Percentiles rank a stretch among this genome's conserved stretches.
Conservation (phyloP, 2,888 invertebrate species). For the Polymixis flavicincta region DNA sequence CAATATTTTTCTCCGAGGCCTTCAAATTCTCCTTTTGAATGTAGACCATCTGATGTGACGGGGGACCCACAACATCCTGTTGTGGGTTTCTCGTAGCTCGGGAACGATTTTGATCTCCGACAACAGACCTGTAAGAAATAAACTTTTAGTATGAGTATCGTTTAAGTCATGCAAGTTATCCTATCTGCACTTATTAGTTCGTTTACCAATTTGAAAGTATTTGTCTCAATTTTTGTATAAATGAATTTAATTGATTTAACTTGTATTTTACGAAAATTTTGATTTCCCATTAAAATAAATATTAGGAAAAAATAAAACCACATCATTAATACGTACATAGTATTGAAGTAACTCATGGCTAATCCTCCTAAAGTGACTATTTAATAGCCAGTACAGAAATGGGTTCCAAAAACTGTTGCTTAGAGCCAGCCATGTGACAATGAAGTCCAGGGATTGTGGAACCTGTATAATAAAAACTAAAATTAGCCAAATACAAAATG, state of each 20-base stretch:
- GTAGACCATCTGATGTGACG: conserved; percentile 86
- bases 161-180: not conserved
- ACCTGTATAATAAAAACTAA: conserved; percentile 86
- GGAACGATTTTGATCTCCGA: conserved; percentile 81
- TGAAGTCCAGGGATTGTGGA: conserved; percentile 95
- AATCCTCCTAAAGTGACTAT: conserved; percentile 95
- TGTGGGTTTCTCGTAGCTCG: conserved; percentile 82
- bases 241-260: not conserved
- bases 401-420: conserved; percentile 98
- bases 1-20: conserved; percentile 93
- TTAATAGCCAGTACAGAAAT: conserved; percentile 96
- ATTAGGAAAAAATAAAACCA: not conserved
- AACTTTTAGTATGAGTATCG: not conserved
- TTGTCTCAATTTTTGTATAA: not conserved
- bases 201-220: not conserved
- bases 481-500: not conserved
- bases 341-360: conserved; percentile 94
- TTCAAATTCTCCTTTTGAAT: conserved; percentile 91
- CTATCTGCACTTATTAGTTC: not conserved
- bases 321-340: conserved; percentile 90
- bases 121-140: conserved; percentile 83
- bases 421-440: conserved; percentile 96
- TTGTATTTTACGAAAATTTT: not conserved
- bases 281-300: not conserved
- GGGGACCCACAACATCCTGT: conserved; percentile 88